Evolutionary conservation across 2,888 invertebrate genomes (phyloP).

Genomic region (Alloscopus bannaensis): DNA sequence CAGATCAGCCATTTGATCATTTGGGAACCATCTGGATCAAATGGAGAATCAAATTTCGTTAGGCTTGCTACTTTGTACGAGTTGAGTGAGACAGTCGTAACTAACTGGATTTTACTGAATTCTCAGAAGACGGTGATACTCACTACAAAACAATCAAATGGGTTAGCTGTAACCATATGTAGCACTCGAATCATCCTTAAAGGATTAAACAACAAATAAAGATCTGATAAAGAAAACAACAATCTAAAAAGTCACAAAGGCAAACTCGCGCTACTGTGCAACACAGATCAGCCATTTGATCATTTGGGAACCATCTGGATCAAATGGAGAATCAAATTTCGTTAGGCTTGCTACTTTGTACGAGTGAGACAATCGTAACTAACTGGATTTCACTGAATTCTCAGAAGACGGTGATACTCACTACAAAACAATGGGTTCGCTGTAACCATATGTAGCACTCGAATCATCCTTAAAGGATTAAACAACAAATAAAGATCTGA

Average conservation of each 20-base stretch:
- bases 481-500: conserved; percentile 17
- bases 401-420: background rate
- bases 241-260: background rate
- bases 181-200: conserved; percentile 5
- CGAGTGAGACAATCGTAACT: background rate
- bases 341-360: too few species aligned
- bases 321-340: too few species aligned
- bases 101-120: background rate
- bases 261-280: conserved; percentile 8
- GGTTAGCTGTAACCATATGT: background rate
- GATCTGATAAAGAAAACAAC: conserved; percentile 22
- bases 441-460: background rate
- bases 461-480: conserved; percentile 10
- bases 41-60: too few species aligned
- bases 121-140: background rate
- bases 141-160: background rate
- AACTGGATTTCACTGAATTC: background rate
- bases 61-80: too few species aligned
- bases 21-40: background rate
- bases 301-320: background rate
- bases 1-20: background rate
- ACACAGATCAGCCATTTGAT: background rate
- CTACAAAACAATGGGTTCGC: background rate
- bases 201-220: conserved; percentile 5
- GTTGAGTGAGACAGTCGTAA: background rate